These are phyloP conservation scores for Lagodon rhomboides DNA, from an alignment of 2,797 vertebrate genomes.

Conservation along the genomic window DNA sequence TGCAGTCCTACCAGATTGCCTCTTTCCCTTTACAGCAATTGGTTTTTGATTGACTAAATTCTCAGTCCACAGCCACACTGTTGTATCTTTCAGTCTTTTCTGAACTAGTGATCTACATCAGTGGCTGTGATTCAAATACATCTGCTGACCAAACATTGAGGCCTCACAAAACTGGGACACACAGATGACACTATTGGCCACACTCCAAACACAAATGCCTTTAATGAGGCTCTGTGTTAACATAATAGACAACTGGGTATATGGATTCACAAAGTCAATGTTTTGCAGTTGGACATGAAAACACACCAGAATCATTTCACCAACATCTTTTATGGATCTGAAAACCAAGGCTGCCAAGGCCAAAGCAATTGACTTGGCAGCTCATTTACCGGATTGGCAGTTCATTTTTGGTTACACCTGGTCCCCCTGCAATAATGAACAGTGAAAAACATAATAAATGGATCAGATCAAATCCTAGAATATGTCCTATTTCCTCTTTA, in stretches of 20 bases:
- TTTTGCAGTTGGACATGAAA: conserved; percentile 19
- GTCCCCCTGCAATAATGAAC: conserved; percentile 14
- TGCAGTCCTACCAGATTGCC: not conserved
- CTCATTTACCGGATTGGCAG: conserved; percentile 11
- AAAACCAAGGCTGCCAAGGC: conserved; percentile 28
- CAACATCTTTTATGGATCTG: not conserved
- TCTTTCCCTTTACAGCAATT: not conserved
- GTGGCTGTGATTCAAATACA: conserved; percentile 41
- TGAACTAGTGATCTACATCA: conserved; percentile 29
- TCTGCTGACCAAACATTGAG: conserved; percentile 44
- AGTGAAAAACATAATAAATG: not conserved
- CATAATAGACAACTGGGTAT: conserved; percentile 34
- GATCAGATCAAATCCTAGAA: not conserved
- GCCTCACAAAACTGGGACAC: conserved; percentile 52
- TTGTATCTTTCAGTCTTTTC: conserved; percentile 18
- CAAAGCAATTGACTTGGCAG: conserved; percentile 37
- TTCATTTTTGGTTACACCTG: conserved; percentile 31
- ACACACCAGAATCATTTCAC: conserved; percentile 5
- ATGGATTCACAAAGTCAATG: conserved; percentile 30
- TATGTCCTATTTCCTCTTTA: not conserved
- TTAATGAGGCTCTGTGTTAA: conserved; percentile 41
- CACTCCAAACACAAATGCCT: conserved; percentile 46
- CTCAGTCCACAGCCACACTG: not conserved
- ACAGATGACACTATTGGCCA: conserved; percentile 53
- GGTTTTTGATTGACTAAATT: not conserved